phyloP scores from a whole-genome alignment of 2,797 vertebrate genomes.

The Thalassophryne amazonica region DNA sequence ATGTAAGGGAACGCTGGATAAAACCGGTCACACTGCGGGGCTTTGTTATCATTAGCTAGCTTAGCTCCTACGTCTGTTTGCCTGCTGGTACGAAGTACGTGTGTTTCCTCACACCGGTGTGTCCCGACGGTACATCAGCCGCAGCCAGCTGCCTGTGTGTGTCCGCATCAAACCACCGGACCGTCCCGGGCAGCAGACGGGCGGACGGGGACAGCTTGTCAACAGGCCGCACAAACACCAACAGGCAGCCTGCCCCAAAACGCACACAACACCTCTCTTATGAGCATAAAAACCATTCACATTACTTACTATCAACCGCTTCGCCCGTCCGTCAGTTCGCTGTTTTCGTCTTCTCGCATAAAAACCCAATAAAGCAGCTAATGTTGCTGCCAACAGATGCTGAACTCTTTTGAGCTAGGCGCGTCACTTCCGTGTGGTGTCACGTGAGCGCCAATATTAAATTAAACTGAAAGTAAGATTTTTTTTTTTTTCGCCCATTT shows the following conservation, averaged over 20 bases:
- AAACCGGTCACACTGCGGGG: constrained; percentile 28
- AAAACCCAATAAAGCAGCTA: constrained; percentile 43
- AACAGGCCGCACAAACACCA: constrained; percentile 59
- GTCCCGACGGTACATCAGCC: no score
- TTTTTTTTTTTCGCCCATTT: background rate
- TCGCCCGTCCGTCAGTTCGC: background rate
- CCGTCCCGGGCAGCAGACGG: constrained; percentile 42
- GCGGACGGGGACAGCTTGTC: constrained; percentile 44
- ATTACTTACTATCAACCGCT: constrained; percentile 36
- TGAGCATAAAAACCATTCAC: background rate
- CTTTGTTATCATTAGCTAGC: constrained; percentile 55
- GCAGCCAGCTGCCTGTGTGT: background rate
- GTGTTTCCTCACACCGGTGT: no score
- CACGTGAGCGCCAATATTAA: constrained; percentile 46
- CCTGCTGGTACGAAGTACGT: no score
- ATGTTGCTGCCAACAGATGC: constrained; percentile 65
- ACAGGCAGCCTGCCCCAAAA: constrained; percentile 34
- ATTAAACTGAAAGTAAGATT: background rate
- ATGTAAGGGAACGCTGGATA: no score
- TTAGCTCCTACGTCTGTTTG: constrained; percentile 4
- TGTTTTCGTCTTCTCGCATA: constrained; percentile 12
- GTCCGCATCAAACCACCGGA: constrained; percentile 24
- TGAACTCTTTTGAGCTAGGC: constrained; percentile 65
- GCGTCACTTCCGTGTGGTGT: constrained; percentile 76
- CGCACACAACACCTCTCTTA: background rate